Base-by-base conservation (phyloP, 2,113 vertebrate species). In the Halichoeres trimaculatus region DNA sequence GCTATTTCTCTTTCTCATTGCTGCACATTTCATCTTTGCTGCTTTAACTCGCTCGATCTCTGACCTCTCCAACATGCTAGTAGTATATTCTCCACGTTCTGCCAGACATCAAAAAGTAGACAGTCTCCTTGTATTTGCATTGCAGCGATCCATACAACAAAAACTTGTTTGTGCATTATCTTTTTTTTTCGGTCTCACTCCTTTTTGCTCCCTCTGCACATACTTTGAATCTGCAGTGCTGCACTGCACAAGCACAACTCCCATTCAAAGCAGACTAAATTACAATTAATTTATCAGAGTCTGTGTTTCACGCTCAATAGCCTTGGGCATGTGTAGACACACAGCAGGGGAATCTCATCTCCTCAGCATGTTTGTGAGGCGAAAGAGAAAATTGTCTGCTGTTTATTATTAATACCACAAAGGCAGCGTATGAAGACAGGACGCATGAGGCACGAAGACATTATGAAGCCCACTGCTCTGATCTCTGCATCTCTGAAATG, bases 241-340 rank as follows among this genome's bases (percentile, higher is more conserved):
- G 70, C 70, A 61, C 20, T 52, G 56, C 47, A 56, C 40, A 66
- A 20, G 45, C 79, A 34, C 23, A 70, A 57, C 48, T 63, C 73
- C 62, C 43, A 60, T 56, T 76, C 68, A 68, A 78, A 65, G 41
- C 45, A 26, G 24, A 58, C 74, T 78, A 69, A 53, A 74, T 90
- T 84, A 82, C 84, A 86, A 90, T 90, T 76, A 83, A 88, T 88
- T 87, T 71, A 81, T 70, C 43, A 56, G 65, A 67, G 70, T 78
- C 77, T 83, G 69, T 47, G 62, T 54, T 87, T 56, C 43, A 14
- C 30, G 40, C 73, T 81, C 60, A 59, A 57, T 81, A 75, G 78
- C 87, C 69, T 62, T 58, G 8, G 76, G 84, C 70, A 20, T 72
- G 52, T 79, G 68, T 81, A 76, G 70, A 79, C 78, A 63, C 79